A percentile compares a stretch with the other conserved stretches of the same genome.
Conservation (phyloP, 2,797 vertebrate genomes). For the Poeciliopsis turneri region DNA sequence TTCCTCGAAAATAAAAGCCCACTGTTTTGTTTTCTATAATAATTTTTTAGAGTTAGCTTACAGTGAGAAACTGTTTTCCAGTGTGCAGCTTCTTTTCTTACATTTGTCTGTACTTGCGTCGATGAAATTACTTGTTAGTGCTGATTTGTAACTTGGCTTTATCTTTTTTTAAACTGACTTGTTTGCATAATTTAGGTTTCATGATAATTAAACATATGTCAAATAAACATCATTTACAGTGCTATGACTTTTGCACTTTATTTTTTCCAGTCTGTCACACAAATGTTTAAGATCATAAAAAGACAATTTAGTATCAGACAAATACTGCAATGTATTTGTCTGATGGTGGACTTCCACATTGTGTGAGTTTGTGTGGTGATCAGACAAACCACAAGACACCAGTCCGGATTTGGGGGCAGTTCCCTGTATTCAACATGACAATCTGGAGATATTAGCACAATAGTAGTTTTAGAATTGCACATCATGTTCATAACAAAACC, state of each 20-base stretch:
- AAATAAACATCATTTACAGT: background rate
- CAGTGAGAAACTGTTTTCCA: background rate
- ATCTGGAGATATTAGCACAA: no score
- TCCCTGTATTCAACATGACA: no score
- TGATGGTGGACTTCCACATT: no score
- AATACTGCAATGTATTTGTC: background rate
- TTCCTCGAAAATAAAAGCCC: constrained; percentile 8
- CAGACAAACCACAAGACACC: no score
- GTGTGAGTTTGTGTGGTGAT: no score
- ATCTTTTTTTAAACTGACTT: background rate
- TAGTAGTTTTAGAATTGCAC: no score
- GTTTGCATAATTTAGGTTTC: background rate
- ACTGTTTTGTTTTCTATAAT: background rate
- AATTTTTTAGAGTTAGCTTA: background rate
- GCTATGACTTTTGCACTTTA: background rate
- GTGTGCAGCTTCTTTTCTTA: constrained; percentile 1
- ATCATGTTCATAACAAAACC: no score
- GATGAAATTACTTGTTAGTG: background rate
- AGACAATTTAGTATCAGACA: background rate
- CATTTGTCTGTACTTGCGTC: background rate
- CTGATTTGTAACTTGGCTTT: background rate
- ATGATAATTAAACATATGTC: background rate
- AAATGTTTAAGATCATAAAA: background rate
- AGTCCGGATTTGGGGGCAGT: no score
- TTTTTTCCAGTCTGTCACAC: background rate